A percentile compares a stretch with the other conserved stretches of the same genome.
Conservation (phyloP, 2,888 invertebrate genomes). For the Dorcus parallelipipedus region DNA sequence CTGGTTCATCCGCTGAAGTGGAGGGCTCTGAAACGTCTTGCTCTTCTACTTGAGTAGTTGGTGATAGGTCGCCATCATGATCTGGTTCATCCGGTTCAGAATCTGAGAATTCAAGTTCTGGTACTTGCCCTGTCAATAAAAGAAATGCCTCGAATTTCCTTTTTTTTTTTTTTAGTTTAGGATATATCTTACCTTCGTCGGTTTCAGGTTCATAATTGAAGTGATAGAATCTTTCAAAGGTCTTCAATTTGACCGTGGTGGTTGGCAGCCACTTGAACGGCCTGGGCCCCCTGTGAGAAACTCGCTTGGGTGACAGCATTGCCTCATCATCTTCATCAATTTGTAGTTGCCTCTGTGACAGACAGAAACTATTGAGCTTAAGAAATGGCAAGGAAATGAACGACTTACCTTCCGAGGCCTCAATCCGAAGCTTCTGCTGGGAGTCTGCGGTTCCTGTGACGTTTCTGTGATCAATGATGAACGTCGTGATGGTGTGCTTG, state of each 20-base stretch:
- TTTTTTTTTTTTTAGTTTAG: background rate
- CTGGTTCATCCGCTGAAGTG: background rate
- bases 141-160: background rate
- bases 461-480: no score
- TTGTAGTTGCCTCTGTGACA: background rate
- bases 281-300: no score
- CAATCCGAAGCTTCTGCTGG: no score
- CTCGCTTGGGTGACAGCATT: background rate
- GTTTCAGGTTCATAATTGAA: conserved; percentile 17
- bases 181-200: conserved; percentile 15
- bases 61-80: conserved; percentile 42
- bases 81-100: conserved; percentile 25
- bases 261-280: conserved; percentile 14
- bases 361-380: no score
- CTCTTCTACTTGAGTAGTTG: no score
- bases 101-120: conserved; percentile 23
- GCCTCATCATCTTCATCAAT: background rate
- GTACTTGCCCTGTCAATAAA: conserved; percentile 1
- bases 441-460: no score
- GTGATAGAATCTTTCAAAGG: conserved; percentile 18
- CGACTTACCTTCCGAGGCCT: no score
- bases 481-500: no score
- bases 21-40: no score
- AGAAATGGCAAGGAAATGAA: no score
- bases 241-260: background rate